These are phyloP conservation scores for Acipenser ruthenus DNA, from an alignment of 2,797 vertebrate genomes.

Conservation along the genomic window DNA sequence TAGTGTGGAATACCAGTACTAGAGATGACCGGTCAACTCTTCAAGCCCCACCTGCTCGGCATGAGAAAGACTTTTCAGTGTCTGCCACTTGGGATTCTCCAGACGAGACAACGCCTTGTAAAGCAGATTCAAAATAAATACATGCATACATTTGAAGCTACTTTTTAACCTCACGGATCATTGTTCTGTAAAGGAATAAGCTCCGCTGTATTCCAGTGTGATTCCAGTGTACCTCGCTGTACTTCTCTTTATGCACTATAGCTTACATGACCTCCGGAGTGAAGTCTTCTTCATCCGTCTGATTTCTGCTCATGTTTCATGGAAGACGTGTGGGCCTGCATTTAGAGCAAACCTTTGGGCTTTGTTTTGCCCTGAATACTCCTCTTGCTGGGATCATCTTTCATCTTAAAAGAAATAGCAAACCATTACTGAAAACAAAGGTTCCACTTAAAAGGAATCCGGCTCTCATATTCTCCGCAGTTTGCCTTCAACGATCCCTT, in stretches of 20 bases:
- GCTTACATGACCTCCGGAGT: no score
- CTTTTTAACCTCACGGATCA: not conserved
- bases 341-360: conserved; percentile 8
- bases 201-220: not conserved
- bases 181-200: not conserved
- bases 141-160: not conserved
- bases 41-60: no score
- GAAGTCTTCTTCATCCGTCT: no score
- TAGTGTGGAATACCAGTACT: no score
- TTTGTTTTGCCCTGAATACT: not conserved
- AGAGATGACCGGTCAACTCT: no score
- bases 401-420: not conserved
- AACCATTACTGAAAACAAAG: not conserved
- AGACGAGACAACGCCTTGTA: no score
- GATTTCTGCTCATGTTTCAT: conserved; percentile 6
- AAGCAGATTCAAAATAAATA: not conserved
- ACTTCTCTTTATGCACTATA: no score
- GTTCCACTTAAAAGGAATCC: not conserved
- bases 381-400: conserved; percentile 9
- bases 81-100: no score
- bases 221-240: not conserved
- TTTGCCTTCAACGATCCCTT: not conserved
- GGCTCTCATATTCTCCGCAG: not conserved
- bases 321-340: not conserved
- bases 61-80: no score